Evolutionary conservation across 2,797 vertebrate genomes (phyloP).

Genomic region (Crenuchus spilurus): DNA sequence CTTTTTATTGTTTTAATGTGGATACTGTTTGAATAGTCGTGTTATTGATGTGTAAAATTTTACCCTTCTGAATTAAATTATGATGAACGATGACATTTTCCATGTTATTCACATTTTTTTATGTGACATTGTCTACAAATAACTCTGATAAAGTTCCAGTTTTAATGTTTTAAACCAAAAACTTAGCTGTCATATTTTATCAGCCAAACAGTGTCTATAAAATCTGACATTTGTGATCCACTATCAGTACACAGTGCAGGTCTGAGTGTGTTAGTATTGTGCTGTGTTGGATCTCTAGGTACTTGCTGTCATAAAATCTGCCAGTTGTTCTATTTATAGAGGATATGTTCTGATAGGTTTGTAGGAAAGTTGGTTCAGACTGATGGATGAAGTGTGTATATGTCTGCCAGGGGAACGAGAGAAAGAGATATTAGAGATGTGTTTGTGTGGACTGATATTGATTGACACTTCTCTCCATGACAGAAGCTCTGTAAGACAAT

Average conservation of each 20-base stretch:
- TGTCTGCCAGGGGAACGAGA: slow-evolving; percentile 2
- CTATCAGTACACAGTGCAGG: neutral
- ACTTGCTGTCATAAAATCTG: slow-evolving; percentile 6
- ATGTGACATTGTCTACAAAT: no score
- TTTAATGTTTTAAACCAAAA: no score
- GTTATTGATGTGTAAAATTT: no score
- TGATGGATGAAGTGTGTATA: slow-evolving; percentile 23
- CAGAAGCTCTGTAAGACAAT: slow-evolving; percentile 85
- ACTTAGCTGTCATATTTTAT: neutral
- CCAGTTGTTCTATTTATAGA: slow-evolving; percentile 19
- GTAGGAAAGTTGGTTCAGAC: slow-evolving; percentile 14
- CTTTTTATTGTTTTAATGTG: no score
- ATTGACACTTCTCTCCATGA: slow-evolving; percentile 33
- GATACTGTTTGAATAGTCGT: no score
- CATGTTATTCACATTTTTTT: no score
- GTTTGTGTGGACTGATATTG: slow-evolving; percentile 1
- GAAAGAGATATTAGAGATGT: neutral
- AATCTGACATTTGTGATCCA: neutral
- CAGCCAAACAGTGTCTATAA: neutral
- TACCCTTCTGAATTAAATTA: no score
- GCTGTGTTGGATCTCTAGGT: slow-evolving; percentile 5
- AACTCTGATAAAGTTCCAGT: no score
- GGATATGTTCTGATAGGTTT: slow-evolving; percentile 24
- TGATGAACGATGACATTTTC: no score
- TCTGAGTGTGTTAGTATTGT: neutral